A percentile compares a stretch with the other conserved stretches of the same genome.
Conservation (phyloP, 2,797 vertebrate species). For the Dicrostonyx torquatus region DNA sequence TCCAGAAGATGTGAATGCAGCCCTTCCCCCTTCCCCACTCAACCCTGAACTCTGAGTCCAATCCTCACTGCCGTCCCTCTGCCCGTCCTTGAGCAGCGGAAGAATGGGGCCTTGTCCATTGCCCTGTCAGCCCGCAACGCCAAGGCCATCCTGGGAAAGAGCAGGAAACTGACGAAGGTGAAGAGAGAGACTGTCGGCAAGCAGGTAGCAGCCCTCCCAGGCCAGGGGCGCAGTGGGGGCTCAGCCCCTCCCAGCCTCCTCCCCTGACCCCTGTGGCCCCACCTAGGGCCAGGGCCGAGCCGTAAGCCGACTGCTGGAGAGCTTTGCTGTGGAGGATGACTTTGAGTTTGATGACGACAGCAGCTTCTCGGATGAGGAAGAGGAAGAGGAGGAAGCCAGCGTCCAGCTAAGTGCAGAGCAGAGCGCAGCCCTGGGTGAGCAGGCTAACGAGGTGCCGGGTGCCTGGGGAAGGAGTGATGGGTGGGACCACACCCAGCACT, state of each 20-base stretch:
- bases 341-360: conserved; percentile 94
- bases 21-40: too few relatives aligned
- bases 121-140: conserved; percentile 87
- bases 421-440: conserved; percentile 65
- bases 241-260: background rate
- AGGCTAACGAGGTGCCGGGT: accelerated
- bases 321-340: conserved; percentile 92
- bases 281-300: conserved; percentile 92
- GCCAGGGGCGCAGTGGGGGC: accelerated
- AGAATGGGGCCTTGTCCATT: conserved; percentile 89
- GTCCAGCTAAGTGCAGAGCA: conserved; percentile 70
- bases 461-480: background rate
- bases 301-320: conserved; percentile 94
- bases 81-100: conserved; percentile 84
- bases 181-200: conserved; percentile 87
- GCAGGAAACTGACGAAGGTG: conserved; percentile 87
- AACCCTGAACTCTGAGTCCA: background rate
- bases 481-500: accelerated
- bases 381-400: conserved; percentile 84
- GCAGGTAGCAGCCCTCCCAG: conserved; percentile 79
- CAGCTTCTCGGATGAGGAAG: conserved; percentile 95
- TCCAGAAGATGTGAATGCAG: accelerated
- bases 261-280: background rate
- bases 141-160: conserved; percentile 88
- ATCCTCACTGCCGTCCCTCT: background rate